Conservation (phyloP, 2,888 invertebrate species). For the Cryptophagus acutangulus region DNA sequence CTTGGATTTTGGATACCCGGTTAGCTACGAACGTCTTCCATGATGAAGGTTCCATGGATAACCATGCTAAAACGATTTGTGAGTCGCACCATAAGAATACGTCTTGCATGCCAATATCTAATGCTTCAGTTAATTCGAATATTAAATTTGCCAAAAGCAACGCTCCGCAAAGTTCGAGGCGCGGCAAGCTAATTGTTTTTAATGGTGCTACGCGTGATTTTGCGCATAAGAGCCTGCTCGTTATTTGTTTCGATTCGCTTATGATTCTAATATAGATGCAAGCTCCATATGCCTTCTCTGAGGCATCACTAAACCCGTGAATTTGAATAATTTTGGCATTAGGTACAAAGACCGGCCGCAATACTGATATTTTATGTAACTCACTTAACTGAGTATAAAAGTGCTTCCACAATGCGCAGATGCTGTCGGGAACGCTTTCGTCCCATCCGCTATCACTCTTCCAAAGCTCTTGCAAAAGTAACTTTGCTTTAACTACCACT, state of each 20-base stretch:
- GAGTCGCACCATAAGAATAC: slow-evolving; percentile 28
- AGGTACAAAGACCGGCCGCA: slow-evolving; percentile 6
- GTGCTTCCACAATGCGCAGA: background rate
- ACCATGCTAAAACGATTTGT: slow-evolving; percentile 18
- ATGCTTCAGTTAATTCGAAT: slow-evolving; percentile 7
- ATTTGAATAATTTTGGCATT: slow-evolving; percentile 8
- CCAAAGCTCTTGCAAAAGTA: slow-evolving; percentile 18
- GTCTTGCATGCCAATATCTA: slow-evolving; percentile 4
- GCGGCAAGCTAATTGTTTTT: slow-evolving; percentile 24
- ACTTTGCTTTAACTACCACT: slow-evolving; percentile 12
- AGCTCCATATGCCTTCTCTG: slow-evolving; percentile 19
- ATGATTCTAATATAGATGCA: slow-evolving; percentile 17
- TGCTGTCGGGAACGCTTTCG: slow-evolving; percentile 4
- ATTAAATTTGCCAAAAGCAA: slow-evolving; percentile 21
- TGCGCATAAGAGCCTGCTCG: slow-evolving; percentile 23
- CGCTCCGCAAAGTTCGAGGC: slow-evolving; percentile 30
- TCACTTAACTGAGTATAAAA: background rate
- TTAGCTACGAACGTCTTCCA: slow-evolving; percentile 29
- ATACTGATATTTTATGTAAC: background rate
- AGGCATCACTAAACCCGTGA: slow-evolving; percentile 26
- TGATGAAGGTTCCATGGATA: slow-evolving; percentile 10
- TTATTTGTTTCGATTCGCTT: slow-evolving; percentile 8
- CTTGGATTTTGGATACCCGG: slow-evolving; percentile 23
- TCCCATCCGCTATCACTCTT: slow-evolving; percentile 12
- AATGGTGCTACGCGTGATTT: slow-evolving; percentile 33